Conservation (phyloP, 2,113 vertebrate species). For the Pantherophis guttatus region DNA sequence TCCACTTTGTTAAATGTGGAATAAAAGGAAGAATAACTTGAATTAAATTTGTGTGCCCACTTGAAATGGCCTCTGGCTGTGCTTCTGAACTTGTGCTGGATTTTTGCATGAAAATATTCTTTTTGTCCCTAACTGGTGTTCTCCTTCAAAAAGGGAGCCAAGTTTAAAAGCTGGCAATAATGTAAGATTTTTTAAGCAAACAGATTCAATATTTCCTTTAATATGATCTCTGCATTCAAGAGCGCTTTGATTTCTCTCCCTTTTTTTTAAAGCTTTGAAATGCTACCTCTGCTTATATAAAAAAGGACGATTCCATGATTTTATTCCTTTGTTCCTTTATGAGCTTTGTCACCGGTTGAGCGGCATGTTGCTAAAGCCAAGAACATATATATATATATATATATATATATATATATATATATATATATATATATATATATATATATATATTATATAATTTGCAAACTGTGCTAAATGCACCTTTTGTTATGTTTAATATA, state of each 20-base stretch:
- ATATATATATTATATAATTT: constrained; percentile 43
- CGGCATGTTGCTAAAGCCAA: constrained; percentile 76
- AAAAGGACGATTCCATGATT: constrained; percentile 77
- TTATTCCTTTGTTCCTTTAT: constrained; percentile 81
- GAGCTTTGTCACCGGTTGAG: constrained; percentile 78
- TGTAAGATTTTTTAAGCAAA: constrained; percentile 83
- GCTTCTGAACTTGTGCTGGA: constrained; percentile 80
- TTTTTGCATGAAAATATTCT: constrained; percentile 86
- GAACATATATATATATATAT: constrained; percentile 28
- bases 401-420: constrained; percentile 5
- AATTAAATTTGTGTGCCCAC: constrained; percentile 82
- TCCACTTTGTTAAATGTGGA: constrained; percentile 81
- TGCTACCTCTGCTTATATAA: constrained; percentile 76
- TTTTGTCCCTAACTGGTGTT: constrained; percentile 81
- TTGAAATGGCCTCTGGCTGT: constrained; percentile 83
- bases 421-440: constrained; percentile 55
- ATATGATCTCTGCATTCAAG: constrained; percentile 84
- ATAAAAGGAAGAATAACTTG: constrained; percentile 82
- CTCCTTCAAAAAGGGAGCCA: constrained; percentile 81
- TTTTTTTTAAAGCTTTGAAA: constrained; percentile 78
- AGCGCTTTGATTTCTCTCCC: constrained; percentile 82
- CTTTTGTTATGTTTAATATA: constrained; percentile 81
- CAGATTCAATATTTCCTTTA: constrained; percentile 84
- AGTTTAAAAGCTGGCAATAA: constrained; percentile 83
- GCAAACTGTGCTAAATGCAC: constrained; percentile 81